Percentiles rank a stretch among this genome's conserved stretches.
Conservation (phyloP, 2,113 vertebrate genomes). For the Brachyhypopomus occidentalis region DNA sequence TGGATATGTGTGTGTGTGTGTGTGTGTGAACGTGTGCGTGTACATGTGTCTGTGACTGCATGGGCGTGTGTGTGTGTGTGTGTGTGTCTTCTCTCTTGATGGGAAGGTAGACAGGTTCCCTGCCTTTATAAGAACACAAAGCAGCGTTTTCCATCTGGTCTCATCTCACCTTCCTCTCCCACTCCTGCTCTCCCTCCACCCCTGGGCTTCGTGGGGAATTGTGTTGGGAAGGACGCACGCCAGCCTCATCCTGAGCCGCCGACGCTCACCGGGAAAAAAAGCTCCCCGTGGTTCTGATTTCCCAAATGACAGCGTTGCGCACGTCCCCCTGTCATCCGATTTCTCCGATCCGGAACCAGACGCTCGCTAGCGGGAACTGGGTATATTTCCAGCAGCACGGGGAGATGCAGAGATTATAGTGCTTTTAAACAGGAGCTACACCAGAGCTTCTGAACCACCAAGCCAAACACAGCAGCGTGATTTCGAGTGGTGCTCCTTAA, state of each 20-base stretch:
- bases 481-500: neutral
- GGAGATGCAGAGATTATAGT: neutral
- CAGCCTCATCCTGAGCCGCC: slow-evolving; percentile 60
- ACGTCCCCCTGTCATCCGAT: slow-evolving; percentile 65
- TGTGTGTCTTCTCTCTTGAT: slow-evolving; percentile 22
- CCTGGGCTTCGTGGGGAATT: slow-evolving; percentile 61
- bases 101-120: slow-evolving; percentile 47
- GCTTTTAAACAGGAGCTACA: slow-evolving; percentile 7
- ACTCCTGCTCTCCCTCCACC: slow-evolving; percentile 49
- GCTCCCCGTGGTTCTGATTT: slow-evolving; percentile 69
- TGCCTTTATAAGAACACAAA: slow-evolving; percentile 42
- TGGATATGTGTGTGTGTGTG: slow-evolving; percentile 8
- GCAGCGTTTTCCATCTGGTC: slow-evolving; percentile 72
- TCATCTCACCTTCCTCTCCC: slow-evolving; percentile 67
- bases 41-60: slow-evolving; percentile 40
- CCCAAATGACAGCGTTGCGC: slow-evolving; percentile 63
- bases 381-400: slow-evolving; percentile 62
- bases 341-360: slow-evolving; percentile 54
- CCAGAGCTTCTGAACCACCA: neutral
- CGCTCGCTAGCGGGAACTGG: slow-evolving; percentile 52
- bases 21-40: slow-evolving; percentile 9
- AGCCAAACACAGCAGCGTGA: neutral
- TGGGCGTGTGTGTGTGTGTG: slow-evolving; percentile 39
- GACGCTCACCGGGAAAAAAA: slow-evolving; percentile 60
- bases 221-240: slow-evolving; percentile 66